Percentiles rank a stretch among this genome's conserved stretches.
Evolutionary conservation across 2,888 invertebrate species (phyloP).

Genomic region (Polymixis flavicincta): DNA sequence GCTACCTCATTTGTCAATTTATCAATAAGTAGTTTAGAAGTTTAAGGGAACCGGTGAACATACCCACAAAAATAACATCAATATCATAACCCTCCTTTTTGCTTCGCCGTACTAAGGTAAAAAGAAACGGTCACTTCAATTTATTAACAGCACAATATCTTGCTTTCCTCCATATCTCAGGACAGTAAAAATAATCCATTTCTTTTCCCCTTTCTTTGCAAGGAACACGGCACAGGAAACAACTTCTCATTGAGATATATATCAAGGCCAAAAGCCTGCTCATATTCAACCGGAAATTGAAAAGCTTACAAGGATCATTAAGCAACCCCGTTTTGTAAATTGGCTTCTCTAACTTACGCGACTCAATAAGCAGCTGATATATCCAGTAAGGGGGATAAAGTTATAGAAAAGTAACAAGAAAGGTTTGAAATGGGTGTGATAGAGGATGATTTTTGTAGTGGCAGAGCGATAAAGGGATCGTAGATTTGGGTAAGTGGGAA

Average conservation of each 20-base stretch:
- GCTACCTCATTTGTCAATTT: too few species aligned
- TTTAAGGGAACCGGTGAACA: too few species aligned
- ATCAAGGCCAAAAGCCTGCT: constrained; percentile 31
- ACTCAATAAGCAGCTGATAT: constrained; percentile 53
- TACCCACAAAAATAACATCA: too few species aligned
- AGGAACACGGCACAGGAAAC: background rate
- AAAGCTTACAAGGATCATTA: constrained; percentile 50
- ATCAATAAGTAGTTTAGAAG: too few species aligned
- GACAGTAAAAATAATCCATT: background rate
- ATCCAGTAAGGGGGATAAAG: constrained; percentile 39
- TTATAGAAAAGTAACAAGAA: constrained; percentile 26
- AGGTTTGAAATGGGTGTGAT: constrained; percentile 24
- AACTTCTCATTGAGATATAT: constrained; percentile 18
- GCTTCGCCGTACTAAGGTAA: too few species aligned
- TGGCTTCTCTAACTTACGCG: constrained; percentile 53
- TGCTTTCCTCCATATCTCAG: background rate
- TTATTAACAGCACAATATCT: constrained; percentile 1
- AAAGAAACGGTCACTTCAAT: background rate
- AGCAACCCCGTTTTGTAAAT: constrained; percentile 50
- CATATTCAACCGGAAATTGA: constrained; percentile 51
- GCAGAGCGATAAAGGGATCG: background rate
- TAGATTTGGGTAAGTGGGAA: background rate
- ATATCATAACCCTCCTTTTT: too few species aligned
- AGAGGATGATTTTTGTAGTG: background rate
- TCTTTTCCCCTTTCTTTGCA: background rate